Base-by-base conservation (phyloP, 2,113 vertebrate genomes). In the Potamarius usumacintae region DNA sequence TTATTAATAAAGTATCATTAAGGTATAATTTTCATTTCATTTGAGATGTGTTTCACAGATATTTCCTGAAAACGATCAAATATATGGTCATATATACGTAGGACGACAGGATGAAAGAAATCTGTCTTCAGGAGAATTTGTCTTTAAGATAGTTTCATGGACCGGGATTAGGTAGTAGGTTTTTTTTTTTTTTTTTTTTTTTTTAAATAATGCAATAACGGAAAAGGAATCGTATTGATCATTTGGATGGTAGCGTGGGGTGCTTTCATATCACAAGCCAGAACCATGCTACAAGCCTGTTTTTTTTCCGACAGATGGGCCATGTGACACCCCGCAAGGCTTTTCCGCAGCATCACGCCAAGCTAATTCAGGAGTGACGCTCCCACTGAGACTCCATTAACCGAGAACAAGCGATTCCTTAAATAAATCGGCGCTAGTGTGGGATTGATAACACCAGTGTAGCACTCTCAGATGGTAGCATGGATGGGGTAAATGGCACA, bases 331-430 rank as follows among this genome's bases (percentile, higher is more conserved):
- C 95, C 94, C 88, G 90, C 93, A 90, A 92, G 90, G 93, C 91
- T 94, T 94, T 96, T 95, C 95, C 95, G 95, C 92, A 93, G 88
- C 77, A 89, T 88, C 90, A 89, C 94, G 95, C 95, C 95, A 96
- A 94, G 91, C 92, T 93, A 93, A 94, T 94, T 95, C 93, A 94
- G 93, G 93, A 93, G 93, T 92, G 91, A 90, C 91, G 92, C 92
- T 94, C 93, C 92, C 92, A 92, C 93, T 90, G 94, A 17, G 93
- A 93, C 89, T 89, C 93, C 91, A 94, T 95, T 95, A 94, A 91
- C 88, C 92, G 89, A 83, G 91, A 93, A 90, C 91, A 92, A 92
- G 91, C 85, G 89, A 88, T 92, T 93, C 94, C 84, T 92, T 93
- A 94, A 95, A 94, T 94, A 94, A 91, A 91, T 88, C 86, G 89